Base-by-base conservation (phyloP, 2,888 invertebrate genomes). In the Agriotes lineatus region DNA sequence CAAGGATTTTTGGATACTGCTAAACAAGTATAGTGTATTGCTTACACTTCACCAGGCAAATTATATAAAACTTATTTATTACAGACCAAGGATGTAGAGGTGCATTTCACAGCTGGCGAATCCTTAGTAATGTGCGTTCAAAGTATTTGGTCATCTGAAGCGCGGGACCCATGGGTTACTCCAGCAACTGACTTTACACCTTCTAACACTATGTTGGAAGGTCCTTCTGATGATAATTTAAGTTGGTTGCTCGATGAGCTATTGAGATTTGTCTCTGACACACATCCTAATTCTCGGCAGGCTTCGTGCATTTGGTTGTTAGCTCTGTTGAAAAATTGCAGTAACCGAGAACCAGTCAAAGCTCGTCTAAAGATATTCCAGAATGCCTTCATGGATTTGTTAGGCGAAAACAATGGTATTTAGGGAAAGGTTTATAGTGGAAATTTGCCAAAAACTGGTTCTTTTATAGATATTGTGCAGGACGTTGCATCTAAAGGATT, bases 401-500 rank as follows among this genome's bases (percentile, higher is more conserved):
- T 97, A 2, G 93, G 93, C 0, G 96, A 96, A 81, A 95, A 92
- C 81, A 96, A 93, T 83, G 96, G 96, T 96, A 85, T 87, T 73
- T 56, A 4, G 22, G 6, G 39, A 10, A 20, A 14, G 35, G 62
- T 5, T 35, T 50, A 18, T 42, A 37, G 18, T 25, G 25, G 16
- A 16, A 25, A 18, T 10, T 9, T 58, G 2, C 6, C 22, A 6
- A 19, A 2, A 50, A 5, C 9, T 50, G 18, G n/a, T 2, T 9
- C 33, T 39, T 58, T 66, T 82, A 58, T 81, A 96, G 96, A 97
- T 79, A 91, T 97, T 76, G 93, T 96, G 0, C 97, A 97, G 86
- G 97, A 97, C 82, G 93, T 96, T 1, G 95, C 96, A 0, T 94
- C 96, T 10, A 96, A 96, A 82, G 97, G 96, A 7, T 86, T 97